Evolutionary conservation across 1,140 invertebrate genomes (phyloP), one percentile per base, ranked within the genome.

Genomic region (Holotrichia oblita): DNA sequence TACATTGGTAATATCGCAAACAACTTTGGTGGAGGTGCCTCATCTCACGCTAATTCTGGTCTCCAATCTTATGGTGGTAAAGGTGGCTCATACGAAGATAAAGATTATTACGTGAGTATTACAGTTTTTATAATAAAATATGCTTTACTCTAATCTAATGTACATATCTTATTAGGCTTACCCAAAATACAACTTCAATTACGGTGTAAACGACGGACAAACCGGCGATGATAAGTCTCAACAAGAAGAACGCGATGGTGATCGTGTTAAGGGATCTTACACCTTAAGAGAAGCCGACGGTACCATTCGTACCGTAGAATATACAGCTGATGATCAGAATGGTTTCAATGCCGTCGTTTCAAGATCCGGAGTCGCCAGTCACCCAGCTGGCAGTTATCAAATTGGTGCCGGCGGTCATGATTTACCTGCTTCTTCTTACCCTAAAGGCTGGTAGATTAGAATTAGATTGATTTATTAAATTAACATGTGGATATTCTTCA

Each of bases 181-280:
- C 14, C 87, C 88, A 40, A 88, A 88, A 79, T 89, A 89, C 81
- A 84, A 86, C 40, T 89, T 88, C 85, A 88, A 89, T 80, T 89
- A 89, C 78, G 88, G 87, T 41, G 88, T 89, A 14, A 87, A 87
- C 76, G 89, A 89, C 80, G 85, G 85, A 77, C 87, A 87, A 83
- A 90, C 86, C 81, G 88, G 90, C 40, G 89, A 89, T 81, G 85
- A 88, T 0, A 89, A 89, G 82, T 86, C 88, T 6, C 87, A 88
- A 83, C 87, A 88, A 80, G 89, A 89, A 84, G 87, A 86, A 24
- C 83, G 89, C 24, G 87, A 89, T 77, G 89, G 89, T 3, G 89
- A 89, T 81, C 85, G 85, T 24, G 88, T 89, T 79, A 83, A 89
- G 84, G 84, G 88, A 75, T 80, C 85, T 73, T 88, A 84, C 72